These are phyloP conservation scores for Gymnopithys bicolor DNA, from an alignment of 2,797 vertebrate species.

Conservation along the genomic window DNA sequence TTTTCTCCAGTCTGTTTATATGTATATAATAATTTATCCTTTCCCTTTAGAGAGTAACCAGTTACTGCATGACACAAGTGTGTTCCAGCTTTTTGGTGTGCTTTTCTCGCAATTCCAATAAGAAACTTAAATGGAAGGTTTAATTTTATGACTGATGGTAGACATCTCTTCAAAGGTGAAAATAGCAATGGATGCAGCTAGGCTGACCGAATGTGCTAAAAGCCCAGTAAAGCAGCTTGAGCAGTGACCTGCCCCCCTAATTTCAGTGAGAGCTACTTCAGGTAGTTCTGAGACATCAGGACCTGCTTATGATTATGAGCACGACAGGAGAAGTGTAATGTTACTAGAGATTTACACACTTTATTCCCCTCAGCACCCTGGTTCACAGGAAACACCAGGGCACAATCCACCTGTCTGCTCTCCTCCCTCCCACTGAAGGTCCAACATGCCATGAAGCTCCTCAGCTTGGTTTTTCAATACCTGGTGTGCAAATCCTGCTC, in stretches of 20 bases:
- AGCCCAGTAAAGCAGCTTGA: neutral
- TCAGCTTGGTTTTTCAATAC: neutral
- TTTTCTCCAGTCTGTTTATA: neutral
- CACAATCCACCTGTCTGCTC: neutral
- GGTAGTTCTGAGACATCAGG: neutral
- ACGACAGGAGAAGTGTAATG: neutral
- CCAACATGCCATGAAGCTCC: neutral
- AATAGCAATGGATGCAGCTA: neutral
- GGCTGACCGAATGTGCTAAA: neutral
- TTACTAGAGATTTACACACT: neutral
- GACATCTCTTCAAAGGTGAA: neutral
- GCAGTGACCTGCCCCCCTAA: neutral
- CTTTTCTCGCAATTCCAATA: neutral
- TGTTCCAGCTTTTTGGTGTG: neutral
- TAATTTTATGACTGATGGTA: neutral
- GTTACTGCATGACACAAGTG: neutral
- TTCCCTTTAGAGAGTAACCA: neutral
- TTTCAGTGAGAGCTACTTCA: neutral
- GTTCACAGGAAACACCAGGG: neutral
- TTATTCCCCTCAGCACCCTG: neutral
- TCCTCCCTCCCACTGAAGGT: neutral
- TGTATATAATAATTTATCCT: neutral
- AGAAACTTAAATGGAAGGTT: neutral
- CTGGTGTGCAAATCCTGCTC: neutral
- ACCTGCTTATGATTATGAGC: neutral